Evolutionary conservation across 2,888 invertebrate genomes (phyloP).

Genomic region (Folsomia manolachei): DNA sequence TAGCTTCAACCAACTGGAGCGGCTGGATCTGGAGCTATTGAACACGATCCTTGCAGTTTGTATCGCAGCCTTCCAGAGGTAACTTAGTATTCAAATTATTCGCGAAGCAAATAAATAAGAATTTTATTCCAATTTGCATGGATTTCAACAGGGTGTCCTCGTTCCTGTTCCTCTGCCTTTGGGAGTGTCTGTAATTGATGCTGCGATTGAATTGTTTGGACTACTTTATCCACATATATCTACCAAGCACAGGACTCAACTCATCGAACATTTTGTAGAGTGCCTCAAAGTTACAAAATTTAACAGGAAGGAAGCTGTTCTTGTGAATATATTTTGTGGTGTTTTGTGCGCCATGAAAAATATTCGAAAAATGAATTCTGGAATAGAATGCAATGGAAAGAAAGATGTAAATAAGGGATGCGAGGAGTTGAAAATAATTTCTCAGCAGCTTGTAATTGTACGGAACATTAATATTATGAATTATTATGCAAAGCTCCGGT

Average conservation of each 20-base stretch:
- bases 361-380: slow-evolving; percentile 78
- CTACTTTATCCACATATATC: slow-evolving; percentile 91
- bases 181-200: slow-evolving; percentile 94
- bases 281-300: slow-evolving; percentile 72
- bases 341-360: slow-evolving; percentile 80
- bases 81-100: too few relatives aligned
- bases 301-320: slow-evolving; percentile 87
- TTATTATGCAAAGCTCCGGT: background rate
- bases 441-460: slow-evolving; percentile 46
- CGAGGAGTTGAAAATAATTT: slow-evolving; percentile 52
- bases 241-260: slow-evolving; percentile 93
- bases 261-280: slow-evolving; percentile 90
- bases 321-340: slow-evolving; percentile 94
- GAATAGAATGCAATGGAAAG: slow-evolving; percentile 68
- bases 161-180: slow-evolving; percentile 80
- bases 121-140: background rate
- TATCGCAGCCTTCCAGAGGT: slow-evolving; percentile 68
- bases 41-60: slow-evolving; percentile 91
- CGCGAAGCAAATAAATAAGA: background rate
- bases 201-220: slow-evolving; percentile 88
- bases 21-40: slow-evolving; percentile 91
- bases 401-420: slow-evolving; percentile 61
- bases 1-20: slow-evolving; percentile 93
- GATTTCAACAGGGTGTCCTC: slow-evolving; percentile 58
- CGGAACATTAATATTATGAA: background rate